Conservation (phyloP, 2,113 vertebrate species). For the Ammodytes dubius region DNA sequence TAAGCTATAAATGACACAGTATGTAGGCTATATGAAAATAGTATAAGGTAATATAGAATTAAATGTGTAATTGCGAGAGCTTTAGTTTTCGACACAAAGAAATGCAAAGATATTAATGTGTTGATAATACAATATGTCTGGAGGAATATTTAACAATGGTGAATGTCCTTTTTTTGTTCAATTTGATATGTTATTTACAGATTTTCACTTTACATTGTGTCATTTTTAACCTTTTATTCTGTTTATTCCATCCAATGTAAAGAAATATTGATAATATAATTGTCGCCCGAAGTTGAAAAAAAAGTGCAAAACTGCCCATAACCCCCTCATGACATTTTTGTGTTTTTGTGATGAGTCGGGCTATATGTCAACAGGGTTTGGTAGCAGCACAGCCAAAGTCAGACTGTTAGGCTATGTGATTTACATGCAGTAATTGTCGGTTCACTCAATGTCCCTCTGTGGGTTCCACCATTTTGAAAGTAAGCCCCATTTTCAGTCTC, state of each 20-base stretch:
- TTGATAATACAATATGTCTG: constrained; percentile 97
- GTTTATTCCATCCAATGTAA: constrained; percentile 61
- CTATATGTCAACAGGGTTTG: constrained; percentile 52
- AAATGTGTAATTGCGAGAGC: constrained; percentile 93
- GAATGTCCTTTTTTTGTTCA: constrained; percentile 81
- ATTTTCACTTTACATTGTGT: constrained; percentile 65
- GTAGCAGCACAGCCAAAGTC: constrained; percentile 60
- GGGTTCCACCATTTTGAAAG: constrained; percentile 23
- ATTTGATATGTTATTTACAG: constrained; percentile 80
- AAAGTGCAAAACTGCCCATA: constrained; percentile 36
- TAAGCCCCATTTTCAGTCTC: constrained; percentile 16
- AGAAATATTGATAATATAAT: constrained; percentile 44
- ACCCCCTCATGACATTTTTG: constrained; percentile 42
- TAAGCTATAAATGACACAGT: constrained; percentile 85
- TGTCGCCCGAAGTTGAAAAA: constrained; percentile 21
- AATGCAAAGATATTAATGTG: constrained; percentile 91
- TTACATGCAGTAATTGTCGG: constrained; percentile 25
- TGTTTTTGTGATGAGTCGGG: constrained; percentile 36
- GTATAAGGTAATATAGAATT: constrained; percentile 84
- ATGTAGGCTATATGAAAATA: constrained; percentile 85
- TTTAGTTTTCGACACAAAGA: constrained; percentile 94
- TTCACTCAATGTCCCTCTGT: constrained; percentile 19
- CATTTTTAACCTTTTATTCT: constrained; percentile 61
- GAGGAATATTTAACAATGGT: constrained; percentile 91
- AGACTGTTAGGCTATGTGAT: constrained; percentile 57